Evolutionary conservation across 2,888 invertebrate species (phyloP).

Genomic region (Callosobruchus maculatus): DNA sequence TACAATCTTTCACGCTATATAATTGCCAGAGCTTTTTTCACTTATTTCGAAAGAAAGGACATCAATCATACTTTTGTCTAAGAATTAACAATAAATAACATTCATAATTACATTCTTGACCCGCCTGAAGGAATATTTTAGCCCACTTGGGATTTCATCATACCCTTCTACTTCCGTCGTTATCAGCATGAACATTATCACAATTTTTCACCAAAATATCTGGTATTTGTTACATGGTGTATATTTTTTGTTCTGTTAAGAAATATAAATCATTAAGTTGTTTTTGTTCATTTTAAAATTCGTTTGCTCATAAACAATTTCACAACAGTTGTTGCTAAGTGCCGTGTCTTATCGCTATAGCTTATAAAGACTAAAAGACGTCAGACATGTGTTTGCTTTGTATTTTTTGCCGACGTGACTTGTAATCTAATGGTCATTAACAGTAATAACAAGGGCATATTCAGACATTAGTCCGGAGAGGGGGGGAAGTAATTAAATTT

Average conservation of each 20-base stretch:
- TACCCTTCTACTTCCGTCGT: too few species aligned
- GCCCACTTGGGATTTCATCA: too few species aligned
- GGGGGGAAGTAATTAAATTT: too few species aligned
- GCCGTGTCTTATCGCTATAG: neutral
- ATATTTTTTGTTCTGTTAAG: neutral
- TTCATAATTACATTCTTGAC: neutral
- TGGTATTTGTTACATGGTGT: neutral
- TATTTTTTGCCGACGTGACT: neutral
- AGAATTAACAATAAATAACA: neutral
- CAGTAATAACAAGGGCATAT: too few species aligned
- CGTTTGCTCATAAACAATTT: neutral
- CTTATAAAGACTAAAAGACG: neutral
- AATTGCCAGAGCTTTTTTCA: too few species aligned
- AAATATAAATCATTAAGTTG: neutral
- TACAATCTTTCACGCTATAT: too few species aligned
- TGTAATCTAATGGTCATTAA: neutral
- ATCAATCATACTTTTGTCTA: too few species aligned
- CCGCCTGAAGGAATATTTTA: neutral
- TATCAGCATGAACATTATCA: neutral
- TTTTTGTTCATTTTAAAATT: neutral
- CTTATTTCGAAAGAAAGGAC: too few species aligned
- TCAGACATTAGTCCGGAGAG: too few species aligned
- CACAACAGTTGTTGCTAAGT: neutral
- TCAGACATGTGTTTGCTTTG: neutral
- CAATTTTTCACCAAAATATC: neutral